Conservation (phyloP, 2,113 vertebrate genomes). For the cattle (Bos taurus) region ARS-UCD2.0 NC_082638.1:4832501-4833000, state of each 20-base stretch:
- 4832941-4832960: not conserved
- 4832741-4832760: too few relatives aligned
- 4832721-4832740: accelerated
- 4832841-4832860: accelerated
- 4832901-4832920: not conserved
- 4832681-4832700: not conserved
- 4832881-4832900: not conserved
- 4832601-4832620: not conserved
- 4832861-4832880: not conserved
- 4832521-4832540: not conserved
- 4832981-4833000: not conserved
- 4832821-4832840: not conserved
- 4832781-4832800: not conserved
- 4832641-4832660: not conserved
- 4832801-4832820: not conserved
- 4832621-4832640: not conserved
- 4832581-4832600: accelerated
- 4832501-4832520: not conserved
- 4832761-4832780: accelerated
- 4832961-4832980: accelerated
- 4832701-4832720: not conserved
- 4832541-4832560: not conserved
- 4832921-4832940: not conserved
- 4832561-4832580: not conserved
- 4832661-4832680: not conserved